phyloP scores from a whole-genome alignment of 2,888 invertebrate species.

The Beris chalybata region DNA sequence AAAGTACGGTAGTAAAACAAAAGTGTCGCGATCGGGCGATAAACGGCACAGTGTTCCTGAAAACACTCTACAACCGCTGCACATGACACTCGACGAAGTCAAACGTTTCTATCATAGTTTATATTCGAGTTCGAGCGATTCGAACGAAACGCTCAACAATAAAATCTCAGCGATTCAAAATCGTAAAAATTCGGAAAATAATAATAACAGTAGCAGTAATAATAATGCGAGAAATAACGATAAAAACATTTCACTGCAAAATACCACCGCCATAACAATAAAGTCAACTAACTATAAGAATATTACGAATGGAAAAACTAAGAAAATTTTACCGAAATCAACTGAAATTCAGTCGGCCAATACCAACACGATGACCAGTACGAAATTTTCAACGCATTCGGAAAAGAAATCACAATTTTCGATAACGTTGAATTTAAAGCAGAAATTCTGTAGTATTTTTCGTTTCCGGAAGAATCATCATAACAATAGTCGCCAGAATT shows the following conservation, averaged over 20 bases:
- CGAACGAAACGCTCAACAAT: slow-evolving; percentile 56
- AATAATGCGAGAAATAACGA: slow-evolving; percentile 10
- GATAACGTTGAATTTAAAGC: slow-evolving; percentile 70
- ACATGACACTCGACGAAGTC: slow-evolving; percentile 83
- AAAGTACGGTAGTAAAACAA: slow-evolving; percentile 38
- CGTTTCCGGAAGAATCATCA: slow-evolving; percentile 63
- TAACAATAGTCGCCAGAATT: slow-evolving; percentile 44
- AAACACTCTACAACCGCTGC: slow-evolving; percentile 72
- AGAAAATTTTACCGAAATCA: slow-evolving; percentile 37
- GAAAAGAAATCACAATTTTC: slow-evolving; percentile 74
- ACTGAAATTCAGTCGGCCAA: slow-evolving; percentile 41
- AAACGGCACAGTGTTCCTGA: slow-evolving; percentile 73
- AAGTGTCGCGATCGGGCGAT: slow-evolving; percentile 46
- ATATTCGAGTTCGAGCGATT: slow-evolving; percentile 76
- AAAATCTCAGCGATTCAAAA: slow-evolving; percentile 25
- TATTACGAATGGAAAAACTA: slow-evolving; percentile 21
- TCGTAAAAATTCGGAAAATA: slow-evolving; percentile 43
- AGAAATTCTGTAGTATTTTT: slow-evolving; percentile 83
- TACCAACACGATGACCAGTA: slow-evolving; percentile 34
- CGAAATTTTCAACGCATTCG: slow-evolving; percentile 46
- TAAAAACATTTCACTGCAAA: slow-evolving; percentile 14
- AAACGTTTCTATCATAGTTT: slow-evolving; percentile 80
- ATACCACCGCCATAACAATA: slow-evolving; percentile 22
- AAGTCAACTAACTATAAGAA: slow-evolving; percentile 31
- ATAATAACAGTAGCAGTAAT: slow-evolving; percentile 18